phyloP scores from a whole-genome alignment of 2,113 vertebrate genomes.

The Prionailurus viverrinus region DNA sequence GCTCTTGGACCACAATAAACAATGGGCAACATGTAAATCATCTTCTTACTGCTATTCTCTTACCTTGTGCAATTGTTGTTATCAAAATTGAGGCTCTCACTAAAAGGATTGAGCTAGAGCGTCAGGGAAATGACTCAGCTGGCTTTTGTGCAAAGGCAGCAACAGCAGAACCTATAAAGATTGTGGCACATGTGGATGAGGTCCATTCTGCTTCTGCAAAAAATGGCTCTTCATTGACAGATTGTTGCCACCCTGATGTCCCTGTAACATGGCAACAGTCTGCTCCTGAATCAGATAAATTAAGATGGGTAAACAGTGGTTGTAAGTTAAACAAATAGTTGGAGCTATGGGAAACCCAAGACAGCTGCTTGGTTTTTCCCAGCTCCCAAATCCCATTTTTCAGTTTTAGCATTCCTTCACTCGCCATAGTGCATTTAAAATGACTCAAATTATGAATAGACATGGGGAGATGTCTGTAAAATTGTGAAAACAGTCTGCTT shows the following conservation, averaged over 20 bases:
- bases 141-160: not conserved
- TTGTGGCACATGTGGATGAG: not conserved
- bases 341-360: not conserved
- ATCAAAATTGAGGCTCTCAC: not conserved
- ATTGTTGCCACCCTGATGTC: not conserved
- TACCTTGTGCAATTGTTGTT: not conserved
- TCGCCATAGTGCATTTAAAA: not conserved
- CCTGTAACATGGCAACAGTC: not conserved
- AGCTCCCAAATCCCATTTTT: not conserved
- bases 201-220: not conserved
- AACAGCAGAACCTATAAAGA: not conserved
- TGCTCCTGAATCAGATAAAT: not conserved
- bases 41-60: not conserved
- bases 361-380: not conserved
- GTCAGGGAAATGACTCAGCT: not conserved
- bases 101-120: not conserved
- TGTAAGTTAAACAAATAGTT: not conserved
- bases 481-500: not conserved
- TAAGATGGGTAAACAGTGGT: not conserved
- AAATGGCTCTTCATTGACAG: not conserved
- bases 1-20: not conserved
- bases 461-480: not conserved
- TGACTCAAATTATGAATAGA: not conserved
- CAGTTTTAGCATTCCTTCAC: not conserved
- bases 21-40: not conserved